Conservation (phyloP, 2,888 invertebrate genomes). For the Sericinus montela region DNA sequence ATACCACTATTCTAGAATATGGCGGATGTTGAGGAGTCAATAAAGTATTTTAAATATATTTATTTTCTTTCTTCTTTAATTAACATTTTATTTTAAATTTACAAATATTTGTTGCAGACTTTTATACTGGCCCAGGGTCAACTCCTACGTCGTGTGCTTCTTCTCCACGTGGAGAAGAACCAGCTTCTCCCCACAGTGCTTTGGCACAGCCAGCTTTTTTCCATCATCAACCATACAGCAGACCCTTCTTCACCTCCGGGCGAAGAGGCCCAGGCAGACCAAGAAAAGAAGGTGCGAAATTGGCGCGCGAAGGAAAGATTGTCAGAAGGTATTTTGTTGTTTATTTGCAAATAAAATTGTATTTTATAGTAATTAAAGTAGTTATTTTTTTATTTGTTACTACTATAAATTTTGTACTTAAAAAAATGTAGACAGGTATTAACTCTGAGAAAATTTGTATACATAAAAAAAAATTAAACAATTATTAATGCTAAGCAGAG, state of each 20-base stretch:
- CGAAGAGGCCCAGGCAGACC: slow-evolving; percentile 89
- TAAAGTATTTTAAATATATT: too few relatives aligned
- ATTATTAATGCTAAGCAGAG: too few relatives aligned
- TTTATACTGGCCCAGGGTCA: slow-evolving; percentile 82
- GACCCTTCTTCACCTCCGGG: slow-evolving; percentile 75
- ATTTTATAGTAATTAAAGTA: background rate
- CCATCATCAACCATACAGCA: slow-evolving; percentile 64
- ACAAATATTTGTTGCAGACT: slow-evolving; percentile 41
- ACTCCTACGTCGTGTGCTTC: slow-evolving; percentile 82
- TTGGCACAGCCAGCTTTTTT: slow-evolving; percentile 62
- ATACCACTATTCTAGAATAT: too few relatives aligned
- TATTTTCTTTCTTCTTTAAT: too few relatives aligned
- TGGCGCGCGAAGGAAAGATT: slow-evolving; percentile 71
- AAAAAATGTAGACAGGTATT: too few relatives aligned
- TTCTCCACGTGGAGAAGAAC: slow-evolving; percentile 80
- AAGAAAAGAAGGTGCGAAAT: slow-evolving; percentile 84
- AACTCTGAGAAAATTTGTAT: too few relatives aligned
- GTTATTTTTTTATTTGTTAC: too few relatives aligned
- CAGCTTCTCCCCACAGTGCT: slow-evolving; percentile 79
- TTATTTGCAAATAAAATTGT: slow-evolving; percentile 24
- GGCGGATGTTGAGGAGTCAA: too few relatives aligned
- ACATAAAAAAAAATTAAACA: too few relatives aligned
- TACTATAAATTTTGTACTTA: too few relatives aligned
- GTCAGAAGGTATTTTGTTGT: slow-evolving; percentile 75
- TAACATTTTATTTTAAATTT: too few relatives aligned